Conservation (phyloP, 1,140 invertebrate genomes). For the Drosophila mauritiana region DNA sequence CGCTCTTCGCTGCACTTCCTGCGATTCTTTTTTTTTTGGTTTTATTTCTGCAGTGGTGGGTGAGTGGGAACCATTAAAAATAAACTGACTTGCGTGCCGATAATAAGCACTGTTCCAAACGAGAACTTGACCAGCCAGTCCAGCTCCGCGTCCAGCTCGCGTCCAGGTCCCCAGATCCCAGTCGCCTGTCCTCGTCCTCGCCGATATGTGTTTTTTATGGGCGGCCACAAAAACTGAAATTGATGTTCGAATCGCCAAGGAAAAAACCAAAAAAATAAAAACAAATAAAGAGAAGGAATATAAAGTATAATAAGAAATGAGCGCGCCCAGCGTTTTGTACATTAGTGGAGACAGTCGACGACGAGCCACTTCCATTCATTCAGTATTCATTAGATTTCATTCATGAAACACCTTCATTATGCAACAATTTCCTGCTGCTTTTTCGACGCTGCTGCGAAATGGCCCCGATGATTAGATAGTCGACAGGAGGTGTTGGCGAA, state of each 20-base stretch:
- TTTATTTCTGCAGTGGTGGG: slow-evolving; percentile 54
- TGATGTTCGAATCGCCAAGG: slow-evolving; percentile 72
- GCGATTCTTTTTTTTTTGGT: slow-evolving; percentile 16
- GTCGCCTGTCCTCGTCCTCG: slow-evolving; percentile 38
- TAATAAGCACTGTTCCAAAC: slow-evolving; percentile 69
- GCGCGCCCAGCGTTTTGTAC: slow-evolving; percentile 79
- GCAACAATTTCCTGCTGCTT: slow-evolving; percentile 53
- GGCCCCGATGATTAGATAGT: slow-evolving; percentile 78
- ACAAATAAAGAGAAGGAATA: slow-evolving; percentile 47
- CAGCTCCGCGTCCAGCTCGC: slow-evolving; percentile 9
- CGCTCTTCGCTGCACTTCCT: slow-evolving; percentile 52
- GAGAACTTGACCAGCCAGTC: slow-evolving; percentile 20
- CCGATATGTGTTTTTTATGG: slow-evolving; percentile 82
- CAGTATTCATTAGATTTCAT: slow-evolving; percentile 84
- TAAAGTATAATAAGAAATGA: slow-evolving; percentile 82
- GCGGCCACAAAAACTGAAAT: slow-evolving; percentile 83
- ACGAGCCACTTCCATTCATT: slow-evolving; percentile 67
- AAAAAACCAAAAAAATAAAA: slow-evolving; percentile 62
- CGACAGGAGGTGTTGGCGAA: slow-evolving; percentile 72
- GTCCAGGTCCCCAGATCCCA: slow-evolving; percentile 8
- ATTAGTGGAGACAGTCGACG: slow-evolving; percentile 52
- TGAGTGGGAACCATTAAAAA: slow-evolving; percentile 84
- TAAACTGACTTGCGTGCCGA: slow-evolving; percentile 84
- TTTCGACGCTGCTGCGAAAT: slow-evolving; percentile 57
- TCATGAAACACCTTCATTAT: slow-evolving; percentile 84